Evolutionary conservation across 2,888 invertebrate species (phyloP).

Genomic region (Drosophila sordidula): DNA sequence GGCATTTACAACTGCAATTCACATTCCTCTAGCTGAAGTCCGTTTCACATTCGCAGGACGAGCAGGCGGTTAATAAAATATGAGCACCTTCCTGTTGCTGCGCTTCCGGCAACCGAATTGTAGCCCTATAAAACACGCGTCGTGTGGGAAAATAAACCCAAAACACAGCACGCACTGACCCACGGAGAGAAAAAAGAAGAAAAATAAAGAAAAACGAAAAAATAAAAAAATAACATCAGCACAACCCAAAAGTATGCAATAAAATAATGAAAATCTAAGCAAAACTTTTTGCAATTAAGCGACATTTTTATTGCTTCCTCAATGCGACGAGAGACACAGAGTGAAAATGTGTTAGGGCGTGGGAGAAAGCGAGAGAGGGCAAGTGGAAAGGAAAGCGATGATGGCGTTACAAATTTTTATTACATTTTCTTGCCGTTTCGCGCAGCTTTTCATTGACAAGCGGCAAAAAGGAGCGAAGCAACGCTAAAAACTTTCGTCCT

Average conservation of each 20-base stretch:
- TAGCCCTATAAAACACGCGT: slow-evolving; percentile 17
- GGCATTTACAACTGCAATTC: slow-evolving; percentile 27
- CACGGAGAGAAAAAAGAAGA: slow-evolving; percentile 6
- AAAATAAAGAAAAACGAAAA: slow-evolving; percentile 1
- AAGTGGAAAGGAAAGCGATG: slow-evolving; percentile 39
- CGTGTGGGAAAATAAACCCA: slow-evolving; percentile 42
- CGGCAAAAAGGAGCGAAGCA: slow-evolving; percentile 34
- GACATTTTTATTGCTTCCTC: slow-evolving; percentile 76
- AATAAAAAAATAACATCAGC: slow-evolving; percentile 11
- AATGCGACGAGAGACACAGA: slow-evolving; percentile 35
- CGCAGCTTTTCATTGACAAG: slow-evolving; percentile 66
- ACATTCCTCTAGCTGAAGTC: slow-evolving; percentile 8
- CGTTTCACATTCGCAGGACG: not conserved
- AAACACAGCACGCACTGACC: slow-evolving; percentile 51
- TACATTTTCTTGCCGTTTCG: slow-evolving; percentile 70
- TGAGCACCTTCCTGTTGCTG: slow-evolving; percentile 43
- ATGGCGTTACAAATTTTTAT: slow-evolving; percentile 74
- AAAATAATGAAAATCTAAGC: slow-evolving; percentile 76
- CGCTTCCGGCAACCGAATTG: slow-evolving; percentile 44
- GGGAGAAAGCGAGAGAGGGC: not conserved
- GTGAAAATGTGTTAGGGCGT: slow-evolving; percentile 1
- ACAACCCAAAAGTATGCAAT: slow-evolving; percentile 63
- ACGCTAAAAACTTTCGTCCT: slow-evolving; percentile 43
- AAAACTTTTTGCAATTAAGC: slow-evolving; percentile 80
- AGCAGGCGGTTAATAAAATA: slow-evolving; percentile 52